A percentile compares a stretch with the other conserved stretches of the same genome.
These are phyloP conservation scores for Parasteatoda tepidariorum DNA, from an alignment of 1,140 invertebrate genomes.

Conservation along the genomic window DNA sequence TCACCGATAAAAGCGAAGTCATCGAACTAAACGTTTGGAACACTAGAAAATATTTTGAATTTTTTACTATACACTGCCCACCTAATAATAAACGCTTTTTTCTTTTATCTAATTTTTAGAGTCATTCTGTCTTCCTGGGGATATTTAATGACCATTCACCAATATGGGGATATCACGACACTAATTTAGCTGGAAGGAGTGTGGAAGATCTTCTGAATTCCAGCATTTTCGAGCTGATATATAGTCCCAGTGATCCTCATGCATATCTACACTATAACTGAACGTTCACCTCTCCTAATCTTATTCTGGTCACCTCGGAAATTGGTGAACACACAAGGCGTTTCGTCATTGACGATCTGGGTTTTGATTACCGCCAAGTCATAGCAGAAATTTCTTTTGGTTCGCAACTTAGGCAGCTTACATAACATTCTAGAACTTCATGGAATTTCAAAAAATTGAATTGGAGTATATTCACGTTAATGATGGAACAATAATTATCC, in stretches of 20 bases:
- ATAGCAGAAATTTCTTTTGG: too few species aligned
- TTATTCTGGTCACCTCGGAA: background rate
- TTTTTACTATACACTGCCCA: slow-evolving; percentile 2
- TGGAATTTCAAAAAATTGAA: background rate
- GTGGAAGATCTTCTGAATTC: slow-evolving; percentile 2
- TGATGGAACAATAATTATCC: background rate
- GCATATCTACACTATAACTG: background rate
- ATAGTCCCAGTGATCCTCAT: background rate
- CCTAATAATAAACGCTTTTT: background rate
- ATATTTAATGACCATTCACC: background rate
- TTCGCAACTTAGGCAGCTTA: background rate
- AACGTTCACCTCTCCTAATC: background rate
- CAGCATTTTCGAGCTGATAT: background rate
- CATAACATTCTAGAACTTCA: background rate
- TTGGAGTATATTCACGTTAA: background rate
- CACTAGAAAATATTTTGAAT: background rate
- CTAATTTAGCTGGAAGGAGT: background rate
- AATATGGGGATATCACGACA: background rate
- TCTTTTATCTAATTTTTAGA: background rate
- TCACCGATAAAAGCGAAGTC: slow-evolving; percentile 2
- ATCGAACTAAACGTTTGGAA: slow-evolving; percentile 5
- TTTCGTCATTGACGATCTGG: background rate
- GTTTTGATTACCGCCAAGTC: background rate
- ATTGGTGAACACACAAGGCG: background rate
- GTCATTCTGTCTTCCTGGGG: background rate